Base-by-base conservation (phyloP, 1,140 invertebrate species). In the Eriocheir sinensis region DNA sequence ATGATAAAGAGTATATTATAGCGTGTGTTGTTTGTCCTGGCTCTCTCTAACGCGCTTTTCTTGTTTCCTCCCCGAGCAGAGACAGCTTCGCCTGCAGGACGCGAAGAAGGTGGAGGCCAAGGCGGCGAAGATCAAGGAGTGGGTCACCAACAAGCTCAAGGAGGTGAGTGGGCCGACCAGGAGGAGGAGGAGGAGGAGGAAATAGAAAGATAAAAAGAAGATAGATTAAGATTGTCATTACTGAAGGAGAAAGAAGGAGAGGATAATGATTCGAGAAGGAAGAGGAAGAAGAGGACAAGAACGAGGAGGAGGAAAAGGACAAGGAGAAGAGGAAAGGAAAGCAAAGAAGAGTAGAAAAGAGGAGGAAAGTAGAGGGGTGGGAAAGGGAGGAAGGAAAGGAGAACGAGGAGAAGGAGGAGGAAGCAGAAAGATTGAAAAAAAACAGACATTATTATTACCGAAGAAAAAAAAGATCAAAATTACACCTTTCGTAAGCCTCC, bases 121-220 rank as follows among this genome's bases (percentile, higher is more conserved):
- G 97, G 99, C 99, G n/a, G 98, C 98, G 41, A 98, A 98, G 93
- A 99, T 99, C 96, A 99, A 99, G 96, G 99, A 99, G 97, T 99
- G 99, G 99, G 99, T 99, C 30, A 99, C 99, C 38, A 99, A 99
- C 96, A 99, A 99, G 96, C 97, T 99, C n/a, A 97, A 98, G 72
- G 99, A 99, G 96, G 97, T 97, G 96, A 94, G 93, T 91, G 36
- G 32, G 79, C 17, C 4, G 36, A 12, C 30, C 36, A 30, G 89
- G 48, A 60, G 2, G 6, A 91, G 21, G 85, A 72, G 27, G 60
- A 72, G 8, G 60, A 72, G 60, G 60, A 72, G 60, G 60, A 72
- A 1, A n/a, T 21, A 27, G 53, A 60, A 60, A 27, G 4, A 60
- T 8, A 2, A 60, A n/a, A n/a, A n/a, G n/a, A n/a, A n/a, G n/a